Base-by-base conservation (phyloP, 2,113 vertebrate species). In the Phylloscopus trochilus region DNA sequence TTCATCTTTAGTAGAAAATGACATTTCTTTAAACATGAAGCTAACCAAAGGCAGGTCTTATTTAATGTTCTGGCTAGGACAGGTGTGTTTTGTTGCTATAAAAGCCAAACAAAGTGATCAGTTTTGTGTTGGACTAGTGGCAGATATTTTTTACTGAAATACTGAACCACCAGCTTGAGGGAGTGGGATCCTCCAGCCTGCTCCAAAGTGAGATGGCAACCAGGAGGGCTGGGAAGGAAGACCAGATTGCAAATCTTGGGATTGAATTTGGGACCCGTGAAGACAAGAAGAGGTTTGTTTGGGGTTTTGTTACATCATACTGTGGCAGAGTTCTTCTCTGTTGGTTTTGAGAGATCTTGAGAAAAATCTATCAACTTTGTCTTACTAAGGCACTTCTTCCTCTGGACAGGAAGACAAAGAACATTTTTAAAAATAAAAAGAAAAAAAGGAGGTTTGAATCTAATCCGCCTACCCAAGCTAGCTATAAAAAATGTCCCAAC, bases 151-250 rank as follows among this genome's bases (percentile, higher is more conserved):
- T 87, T 28, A 39, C 26, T 35, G 69, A 88, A 64, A 47, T 24
- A 56, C 4, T 2, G 5, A 31, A n/a, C 51, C 85, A 69, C 21
- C 52, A 68, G 27, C 44, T 77, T 60, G 0, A 0, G 8, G 21
- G 16, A 64, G 6, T 3, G 28, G 5, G 3, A 1, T 81, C 33
- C 84, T 88, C 31, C 58, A 64, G 17, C 10, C 58, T 44, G 24
- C 33, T 70, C 30, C 7, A 11, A 82, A 89, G 23, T 44, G 69
- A 91, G 35, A 41, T 20, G 31, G 28, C 47, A 88, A 16, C 11
- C 21, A 80, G 53, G 51, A 18, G 20, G 33, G 13, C 23, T 69
- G 15, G 43, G 11, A 78, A 31, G 16, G 18, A 81, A 79, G 21
- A 75, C 20, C 12, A 68, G 17, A 14, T 15, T 74, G 43, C 24